A percentile compares a stretch with the other conserved stretches of the same genome.
phyloP scores from a whole-genome alignment of 2,888 invertebrate species.

The Falcaria lacertinaria region DNA sequence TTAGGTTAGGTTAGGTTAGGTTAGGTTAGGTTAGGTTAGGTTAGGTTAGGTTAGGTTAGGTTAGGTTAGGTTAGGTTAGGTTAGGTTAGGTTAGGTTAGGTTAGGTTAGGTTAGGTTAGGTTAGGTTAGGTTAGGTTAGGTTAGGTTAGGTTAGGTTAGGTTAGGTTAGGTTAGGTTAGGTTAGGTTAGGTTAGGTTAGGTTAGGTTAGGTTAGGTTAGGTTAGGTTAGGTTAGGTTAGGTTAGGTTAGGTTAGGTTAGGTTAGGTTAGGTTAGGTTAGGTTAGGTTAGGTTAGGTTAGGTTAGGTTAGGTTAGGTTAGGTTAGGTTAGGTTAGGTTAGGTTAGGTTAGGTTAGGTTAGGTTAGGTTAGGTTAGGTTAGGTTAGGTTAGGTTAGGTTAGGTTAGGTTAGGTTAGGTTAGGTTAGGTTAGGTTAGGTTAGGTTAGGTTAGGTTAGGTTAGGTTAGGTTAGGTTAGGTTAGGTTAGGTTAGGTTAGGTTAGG shows the following conservation, averaged over 20 bases:
- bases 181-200: conserved; percentile 17
- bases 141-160: conserved; percentile 15
- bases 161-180: conserved; percentile 18
- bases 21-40: conserved; percentile 14
- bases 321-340: conserved; percentile 9
- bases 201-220: conserved; percentile 16
- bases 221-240: conserved; percentile 11
- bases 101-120: conserved; percentile 17
- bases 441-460: no score
- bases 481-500: no score
- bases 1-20: conserved; percentile 17
- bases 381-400: conserved; percentile 6
- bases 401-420: no score
- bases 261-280: conserved; percentile 11
- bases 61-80: conserved; percentile 12
- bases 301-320: conserved; percentile 9
- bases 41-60: conserved; percentile 14
- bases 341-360: conserved; percentile 10
- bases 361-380: conserved; percentile 8
- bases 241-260: conserved; percentile 7
- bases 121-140: conserved; percentile 17
- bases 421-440: no score
- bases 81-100: conserved; percentile 15
- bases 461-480: no score
- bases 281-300: conserved; percentile 11